Evolutionary conservation across 2,797 vertebrate genomes (phyloP).

Genomic region (Natrix natrix): DNA sequence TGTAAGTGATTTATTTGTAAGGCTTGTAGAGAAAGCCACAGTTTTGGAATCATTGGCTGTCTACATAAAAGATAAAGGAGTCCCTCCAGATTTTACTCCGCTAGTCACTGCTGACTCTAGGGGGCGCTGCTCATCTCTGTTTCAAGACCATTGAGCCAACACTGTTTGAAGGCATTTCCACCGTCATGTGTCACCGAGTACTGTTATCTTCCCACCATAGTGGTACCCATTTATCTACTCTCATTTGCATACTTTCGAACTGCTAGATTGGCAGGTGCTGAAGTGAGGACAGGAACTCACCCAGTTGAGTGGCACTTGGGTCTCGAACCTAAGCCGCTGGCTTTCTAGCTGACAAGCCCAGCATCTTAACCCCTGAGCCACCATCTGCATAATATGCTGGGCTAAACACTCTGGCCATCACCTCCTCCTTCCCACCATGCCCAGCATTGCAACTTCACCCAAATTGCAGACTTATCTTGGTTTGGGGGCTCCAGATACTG

Average conservation of each 20-base stretch:
- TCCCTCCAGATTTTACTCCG: background rate
- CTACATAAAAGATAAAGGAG: background rate
- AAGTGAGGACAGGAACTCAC: background rate
- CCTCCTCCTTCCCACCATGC: too few species aligned
- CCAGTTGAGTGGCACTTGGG: background rate
- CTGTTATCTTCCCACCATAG: background rate
- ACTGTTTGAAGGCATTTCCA: too few species aligned
- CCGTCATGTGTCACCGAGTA: background rate
- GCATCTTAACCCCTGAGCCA: background rate
- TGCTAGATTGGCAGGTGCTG: background rate
- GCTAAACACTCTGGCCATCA: background rate
- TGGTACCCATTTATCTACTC: background rate
- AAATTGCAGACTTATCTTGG: background rate
- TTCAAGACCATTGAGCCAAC: background rate
- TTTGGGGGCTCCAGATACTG: background rate
- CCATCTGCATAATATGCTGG: background rate
- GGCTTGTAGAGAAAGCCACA: background rate
- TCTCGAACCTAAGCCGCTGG: background rate
- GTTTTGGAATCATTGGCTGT: background rate
- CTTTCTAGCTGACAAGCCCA: background rate
- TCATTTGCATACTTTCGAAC: background rate
- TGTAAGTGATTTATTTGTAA: background rate
- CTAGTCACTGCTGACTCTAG: background rate
- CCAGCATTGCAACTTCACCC: background rate
- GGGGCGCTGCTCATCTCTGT: background rate